Conservation (phyloP, 1,140 invertebrate species). For the Pseudoatta argentina region DNA sequence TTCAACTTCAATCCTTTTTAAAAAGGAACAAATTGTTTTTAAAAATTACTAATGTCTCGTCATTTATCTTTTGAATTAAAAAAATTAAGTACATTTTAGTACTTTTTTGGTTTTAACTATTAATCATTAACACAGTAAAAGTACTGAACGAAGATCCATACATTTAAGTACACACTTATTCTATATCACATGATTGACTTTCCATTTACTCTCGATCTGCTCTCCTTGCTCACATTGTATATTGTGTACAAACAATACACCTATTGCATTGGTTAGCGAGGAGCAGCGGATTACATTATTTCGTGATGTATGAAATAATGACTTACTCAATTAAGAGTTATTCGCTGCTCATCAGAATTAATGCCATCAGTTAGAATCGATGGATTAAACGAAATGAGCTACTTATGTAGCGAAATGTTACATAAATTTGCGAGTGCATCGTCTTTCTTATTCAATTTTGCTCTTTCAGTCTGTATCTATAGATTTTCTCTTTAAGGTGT, state of each 20-base stretch:
- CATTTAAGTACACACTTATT: conserved; percentile 41
- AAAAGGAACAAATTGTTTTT: neutral
- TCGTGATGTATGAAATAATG: conserved; percentile 24
- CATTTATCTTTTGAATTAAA: neutral
- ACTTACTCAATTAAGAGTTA: neutral
- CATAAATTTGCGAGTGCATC: conserved; percentile 37
- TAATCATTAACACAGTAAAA: neutral
- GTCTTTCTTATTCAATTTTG: neutral
- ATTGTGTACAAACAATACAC: neutral
- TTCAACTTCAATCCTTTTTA: neutral
- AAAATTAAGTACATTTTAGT: conserved; percentile 25
- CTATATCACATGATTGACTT: conserved; percentile 60
- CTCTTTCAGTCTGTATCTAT: conserved; percentile 42
- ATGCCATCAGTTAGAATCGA: neutral
- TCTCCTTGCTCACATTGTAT: neutral
- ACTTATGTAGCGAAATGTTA: conserved; percentile 24
- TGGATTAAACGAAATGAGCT: neutral
- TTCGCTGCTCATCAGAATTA: neutral
- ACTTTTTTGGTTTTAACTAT: neutral
- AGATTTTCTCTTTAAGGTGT: conserved; percentile 67
- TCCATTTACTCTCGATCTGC: conserved; percentile 19
- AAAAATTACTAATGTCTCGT: neutral
- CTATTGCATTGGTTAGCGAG: neutral
- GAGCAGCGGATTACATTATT: conserved; percentile 11
- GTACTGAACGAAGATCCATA: conserved; percentile 23